Evolutionary conservation across 2,797 vertebrate genomes (phyloP).

Genomic region (Muraenolepis orangiensis): DNA sequence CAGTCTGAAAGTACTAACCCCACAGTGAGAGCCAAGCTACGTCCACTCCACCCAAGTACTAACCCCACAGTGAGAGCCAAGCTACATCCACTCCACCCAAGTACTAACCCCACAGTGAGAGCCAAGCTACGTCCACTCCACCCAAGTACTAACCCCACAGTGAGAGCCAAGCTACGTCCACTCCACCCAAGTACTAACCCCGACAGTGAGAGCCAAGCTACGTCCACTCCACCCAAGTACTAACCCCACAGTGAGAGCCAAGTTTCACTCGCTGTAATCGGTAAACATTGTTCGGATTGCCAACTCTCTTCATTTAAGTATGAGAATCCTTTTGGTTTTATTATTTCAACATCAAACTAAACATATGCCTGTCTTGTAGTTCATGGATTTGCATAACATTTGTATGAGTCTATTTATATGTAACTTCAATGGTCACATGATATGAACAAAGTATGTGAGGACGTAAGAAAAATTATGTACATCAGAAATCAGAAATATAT

Average conservation of each 20-base stretch:
- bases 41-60: neutral
- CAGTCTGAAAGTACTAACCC: slow-evolving; percentile 11
- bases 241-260: slow-evolving; percentile 8
- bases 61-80: slow-evolving; percentile 6
- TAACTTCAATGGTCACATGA: neutral
- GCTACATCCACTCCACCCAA: slow-evolving; percentile 3
- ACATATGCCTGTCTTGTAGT: neutral
- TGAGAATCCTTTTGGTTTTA: neutral
- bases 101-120: slow-evolving; percentile 7
- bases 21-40: slow-evolving; percentile 1
- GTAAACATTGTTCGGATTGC: neutral
- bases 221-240: slow-evolving; percentile 1
- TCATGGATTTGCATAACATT: neutral
- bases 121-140: slow-evolving; percentile 4
- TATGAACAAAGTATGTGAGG: neutral
- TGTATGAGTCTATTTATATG: neutral
- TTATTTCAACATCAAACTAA: neutral
- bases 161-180: slow-evolving; percentile 5
- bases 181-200: slow-evolving; percentile 7
- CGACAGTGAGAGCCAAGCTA: slow-evolving; percentile 1
- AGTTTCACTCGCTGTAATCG: neutral
- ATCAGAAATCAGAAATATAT: neutral
- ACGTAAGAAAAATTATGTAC: neutral
- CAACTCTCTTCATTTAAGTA: neutral
- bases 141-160: slow-evolving; percentile 8